Conservation (phyloP, 1,140 invertebrate species). For the Drepana arcuata region DNA sequence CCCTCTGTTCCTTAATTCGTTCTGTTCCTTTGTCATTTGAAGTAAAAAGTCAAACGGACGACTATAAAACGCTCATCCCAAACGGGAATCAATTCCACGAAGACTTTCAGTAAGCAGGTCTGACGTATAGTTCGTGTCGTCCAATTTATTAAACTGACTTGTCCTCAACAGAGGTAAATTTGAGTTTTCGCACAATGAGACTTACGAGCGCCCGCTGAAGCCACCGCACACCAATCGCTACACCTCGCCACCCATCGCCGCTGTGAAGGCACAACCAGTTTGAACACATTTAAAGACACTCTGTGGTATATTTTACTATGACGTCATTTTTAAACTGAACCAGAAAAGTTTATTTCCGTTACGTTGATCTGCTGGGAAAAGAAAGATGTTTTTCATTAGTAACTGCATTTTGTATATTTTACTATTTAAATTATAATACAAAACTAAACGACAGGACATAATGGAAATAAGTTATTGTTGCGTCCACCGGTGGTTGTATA, state of each 20-base stretch:
- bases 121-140: too few species aligned
- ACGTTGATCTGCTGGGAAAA: too few species aligned
- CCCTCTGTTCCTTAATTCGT: background rate
- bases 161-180: conserved; percentile 26
- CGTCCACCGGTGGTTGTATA: too few species aligned
- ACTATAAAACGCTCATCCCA: background rate
- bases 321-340: too few species aligned
- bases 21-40: background rate
- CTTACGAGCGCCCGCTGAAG: conserved; percentile 33
- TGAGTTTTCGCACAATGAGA: conserved; percentile 20
- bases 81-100: background rate
- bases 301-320: too few species aligned
- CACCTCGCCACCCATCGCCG: conserved; percentile 25
- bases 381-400: too few species aligned
- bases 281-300: conserved; percentile 8
- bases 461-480: too few species aligned
- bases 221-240: conserved; percentile 33
- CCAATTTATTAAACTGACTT: background rate
- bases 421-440: too few species aligned
- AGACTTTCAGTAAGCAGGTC: too few species aligned
- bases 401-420: too few species aligned
- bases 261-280: conserved; percentile 3
- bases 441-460: too few species aligned
- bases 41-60: background rate
- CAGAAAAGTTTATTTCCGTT: too few species aligned